Conservation (phyloP, 2,113 vertebrate genomes). For the Struthidea cinerea region DNA sequence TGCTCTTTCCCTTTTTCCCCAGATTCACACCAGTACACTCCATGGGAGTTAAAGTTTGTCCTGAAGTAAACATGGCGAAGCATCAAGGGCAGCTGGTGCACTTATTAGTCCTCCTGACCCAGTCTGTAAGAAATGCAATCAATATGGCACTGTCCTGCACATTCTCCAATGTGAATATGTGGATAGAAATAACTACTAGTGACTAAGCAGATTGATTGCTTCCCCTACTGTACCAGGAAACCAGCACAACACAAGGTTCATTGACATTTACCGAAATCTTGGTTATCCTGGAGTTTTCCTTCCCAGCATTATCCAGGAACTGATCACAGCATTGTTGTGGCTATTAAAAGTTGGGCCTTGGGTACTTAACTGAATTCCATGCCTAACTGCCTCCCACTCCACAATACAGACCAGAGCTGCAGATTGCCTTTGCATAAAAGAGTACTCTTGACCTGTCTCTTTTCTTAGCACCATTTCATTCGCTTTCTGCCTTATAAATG, state of each 20-base stretch:
- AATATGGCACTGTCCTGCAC: not conserved
- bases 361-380: not conserved
- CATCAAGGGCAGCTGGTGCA: not conserved
- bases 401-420: not conserved
- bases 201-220: not conserved
- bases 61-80: fast-evolving
- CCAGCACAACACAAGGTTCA: not conserved
- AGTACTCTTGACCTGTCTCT: not conserved
- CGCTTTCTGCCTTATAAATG: not conserved
- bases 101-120: not conserved
- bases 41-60: not conserved
- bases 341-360: not conserved
- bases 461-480: not conserved
- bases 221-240: not conserved
- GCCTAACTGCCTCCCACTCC: not conserved
- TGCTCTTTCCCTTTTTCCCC: not conserved
- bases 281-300: not conserved
- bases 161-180: not conserved
- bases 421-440: not conserved
- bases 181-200: not conserved
- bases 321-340: not conserved
- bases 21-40: not conserved
- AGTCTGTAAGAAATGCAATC: not conserved
- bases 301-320: not conserved
- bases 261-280: not conserved